Percentiles rank a stretch among this genome's conserved stretches.
These are phyloP conservation scores for Thysanoteuthis rhombus DNA, from an alignment of 2,888 invertebrate genomes.

Conservation along the genomic window DNA sequence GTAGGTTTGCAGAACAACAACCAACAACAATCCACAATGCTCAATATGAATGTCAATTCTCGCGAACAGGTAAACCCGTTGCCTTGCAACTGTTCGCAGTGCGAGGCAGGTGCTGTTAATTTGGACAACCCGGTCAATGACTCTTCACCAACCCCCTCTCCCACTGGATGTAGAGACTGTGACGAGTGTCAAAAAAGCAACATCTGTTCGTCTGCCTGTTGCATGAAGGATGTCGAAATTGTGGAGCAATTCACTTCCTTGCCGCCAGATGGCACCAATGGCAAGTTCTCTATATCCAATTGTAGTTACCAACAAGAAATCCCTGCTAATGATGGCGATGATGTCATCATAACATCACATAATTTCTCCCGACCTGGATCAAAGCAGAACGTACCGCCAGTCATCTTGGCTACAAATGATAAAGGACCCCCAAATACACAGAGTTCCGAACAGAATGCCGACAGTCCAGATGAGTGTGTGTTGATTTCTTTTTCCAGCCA, in stretches of 20 bases:
- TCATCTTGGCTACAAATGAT: background rate
- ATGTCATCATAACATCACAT: slow-evolving; percentile 18
- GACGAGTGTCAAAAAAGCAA: background rate
- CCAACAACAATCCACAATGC: background rate
- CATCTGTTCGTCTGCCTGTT: background rate
- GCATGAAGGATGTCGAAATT: background rate
- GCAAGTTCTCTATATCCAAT: background rate
- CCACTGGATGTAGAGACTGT: background rate
- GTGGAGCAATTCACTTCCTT: background rate
- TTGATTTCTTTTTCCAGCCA: background rate
- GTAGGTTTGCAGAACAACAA: background rate
- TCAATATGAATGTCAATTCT: background rate
- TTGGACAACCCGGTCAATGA: background rate
- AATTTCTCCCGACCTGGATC: background rate
- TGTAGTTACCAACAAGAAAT: background rate
- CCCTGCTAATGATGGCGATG: background rate
- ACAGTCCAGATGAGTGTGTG: background rate
- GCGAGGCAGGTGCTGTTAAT: background rate
- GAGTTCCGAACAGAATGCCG: background rate
- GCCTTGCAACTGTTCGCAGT: background rate
- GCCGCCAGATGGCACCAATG: background rate
- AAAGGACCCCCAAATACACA: background rate
- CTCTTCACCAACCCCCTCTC: background rate
- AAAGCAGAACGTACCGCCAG: background rate
- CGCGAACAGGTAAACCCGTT: background rate